Base-by-base conservation (phyloP, 2,888 invertebrate species). In the Loripinus fragilis region DNA sequence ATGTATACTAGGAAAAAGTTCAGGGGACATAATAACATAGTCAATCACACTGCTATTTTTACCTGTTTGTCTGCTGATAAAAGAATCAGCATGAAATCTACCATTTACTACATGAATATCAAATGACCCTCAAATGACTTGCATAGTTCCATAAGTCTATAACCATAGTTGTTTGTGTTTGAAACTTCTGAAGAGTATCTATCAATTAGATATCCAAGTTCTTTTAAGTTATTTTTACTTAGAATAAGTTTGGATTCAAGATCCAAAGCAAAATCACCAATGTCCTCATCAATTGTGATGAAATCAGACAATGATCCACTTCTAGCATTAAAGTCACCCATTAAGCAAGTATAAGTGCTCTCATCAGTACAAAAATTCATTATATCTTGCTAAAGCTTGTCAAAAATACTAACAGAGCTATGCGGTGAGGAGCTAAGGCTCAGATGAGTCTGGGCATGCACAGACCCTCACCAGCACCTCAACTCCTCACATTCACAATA, bases 1-100 rank as follows among this genome's bases (percentile, higher is more conserved):
- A 33, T 60, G 60, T 60, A 60, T 60, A 30, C 60, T n/a, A 33
- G 60, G 60, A 60, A 60, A 60, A 60, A 60, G 60, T 33, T 60
- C 60, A 10, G 30, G 17, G 17, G 60, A 60, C 60, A 60, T 60
- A 33, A 60, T 60, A 60, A 60, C 60, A 60, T 60, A 60, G 33
- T 60, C 60, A 60, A 60, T 60, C 20, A 60, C 60, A 60, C 60
- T 60, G 20, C 60, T 60, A 33, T 60, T 60, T 60, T 33, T 60
- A 33, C 60, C 30, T 2, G 60, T 60, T 33, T 60, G 60, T 33
- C 33, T 60, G 33, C 60, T 33, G 33, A 60, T 60, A 33, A 33
- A 17, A 33, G 60, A 60, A 33, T 60, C 60, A 60, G 30, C 20
- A 60, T 33, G 33, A 60, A 30, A 60, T 60, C 60, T 30, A 17